Base-by-base conservation (phyloP, 2,888 invertebrate species). In the Ormyrus pomaceus region DNA sequence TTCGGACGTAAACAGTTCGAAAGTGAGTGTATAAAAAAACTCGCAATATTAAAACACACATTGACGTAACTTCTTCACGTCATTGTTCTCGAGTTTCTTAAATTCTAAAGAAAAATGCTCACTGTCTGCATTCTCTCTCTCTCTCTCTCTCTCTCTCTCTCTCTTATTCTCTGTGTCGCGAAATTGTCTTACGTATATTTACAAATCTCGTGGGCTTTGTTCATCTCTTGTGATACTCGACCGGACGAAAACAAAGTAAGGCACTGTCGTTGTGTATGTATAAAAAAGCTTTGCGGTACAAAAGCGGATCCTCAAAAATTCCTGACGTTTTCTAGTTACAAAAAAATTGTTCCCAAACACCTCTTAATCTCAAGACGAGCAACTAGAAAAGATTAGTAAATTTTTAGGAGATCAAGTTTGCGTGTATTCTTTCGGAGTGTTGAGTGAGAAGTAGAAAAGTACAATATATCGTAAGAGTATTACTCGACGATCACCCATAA, bases 101-200 rank as follows among this genome's bases (percentile, higher is more conserved):
- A 79, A 77, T 76, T 70, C 79, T 76, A 79, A 72, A 6, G 51
- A 68, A 68, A 69, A 81, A 76, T 55, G 51, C 46, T 76, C 70
- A 70, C 53, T 50, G 45, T 73, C 65, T 4, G n/a, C 71, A 71
- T 68, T 61, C 48, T 71, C 75, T 76, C 71, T 75, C 48, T 75
- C 51, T 69, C 55, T 48, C 59, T 66, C 71, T 75, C 48, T 61
- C 48, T 71, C 75, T 76, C 71, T 75, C 48, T 75, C 51, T 69
- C 55, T 48, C 59, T 66, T 10, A 53, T 9, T 0, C 19, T 72
- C 50, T 50, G 2, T 56, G 61, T 73, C 34, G 58, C 34, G 69
- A 48, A 45, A 64, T 64, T 59, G 48, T 58, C 45, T 73, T 70
- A 48, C 62, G 48, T 58, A 50, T 78, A 75, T 77, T 78, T 81